Evolutionary conservation across 2,888 invertebrate genomes (phyloP).

Genomic region (Lypha dubia): DNA sequence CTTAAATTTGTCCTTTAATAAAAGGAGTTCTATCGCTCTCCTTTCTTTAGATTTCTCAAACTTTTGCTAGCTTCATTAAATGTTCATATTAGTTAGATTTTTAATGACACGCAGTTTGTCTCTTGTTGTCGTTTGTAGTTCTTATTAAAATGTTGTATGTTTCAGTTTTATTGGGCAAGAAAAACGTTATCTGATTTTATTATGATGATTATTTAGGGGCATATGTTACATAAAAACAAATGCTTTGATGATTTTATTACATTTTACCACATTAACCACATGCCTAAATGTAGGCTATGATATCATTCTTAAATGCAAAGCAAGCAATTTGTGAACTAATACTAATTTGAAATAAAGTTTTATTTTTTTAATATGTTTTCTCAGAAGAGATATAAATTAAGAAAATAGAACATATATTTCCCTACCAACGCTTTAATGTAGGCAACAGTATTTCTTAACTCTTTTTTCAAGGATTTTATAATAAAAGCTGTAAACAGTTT

Average conservation of each 20-base stretch:
- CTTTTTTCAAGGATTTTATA: too few species aligned
- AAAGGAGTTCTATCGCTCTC: too few species aligned
- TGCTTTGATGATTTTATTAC: background rate
- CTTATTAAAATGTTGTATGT: conserved; percentile 47
- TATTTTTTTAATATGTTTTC: background rate
- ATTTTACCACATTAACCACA: background rate
- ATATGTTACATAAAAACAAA: background rate
- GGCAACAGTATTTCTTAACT: too few species aligned
- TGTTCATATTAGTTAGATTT: conserved; percentile 1
- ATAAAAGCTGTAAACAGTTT: too few species aligned
- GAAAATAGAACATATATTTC: too few species aligned
- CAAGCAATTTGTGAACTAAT: background rate
- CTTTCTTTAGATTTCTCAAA: background rate
- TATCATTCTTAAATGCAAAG: background rate
- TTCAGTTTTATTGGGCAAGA: background rate
- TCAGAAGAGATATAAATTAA: background rate
- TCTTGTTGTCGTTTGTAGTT: conserved; percentile 39
- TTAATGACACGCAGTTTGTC: conserved; percentile 27
- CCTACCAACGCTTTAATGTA: background rate
- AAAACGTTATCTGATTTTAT: background rate
- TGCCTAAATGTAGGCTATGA: conserved; percentile 1
- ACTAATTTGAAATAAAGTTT: background rate
- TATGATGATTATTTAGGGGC: background rate
- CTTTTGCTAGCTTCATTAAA: conserved; percentile 1
- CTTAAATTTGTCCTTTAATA: background rate